These are phyloP conservation scores for Myotis planiceps DNA, from an alignment of 2,797 vertebrate genomes.

Conservation along the genomic window DNA sequence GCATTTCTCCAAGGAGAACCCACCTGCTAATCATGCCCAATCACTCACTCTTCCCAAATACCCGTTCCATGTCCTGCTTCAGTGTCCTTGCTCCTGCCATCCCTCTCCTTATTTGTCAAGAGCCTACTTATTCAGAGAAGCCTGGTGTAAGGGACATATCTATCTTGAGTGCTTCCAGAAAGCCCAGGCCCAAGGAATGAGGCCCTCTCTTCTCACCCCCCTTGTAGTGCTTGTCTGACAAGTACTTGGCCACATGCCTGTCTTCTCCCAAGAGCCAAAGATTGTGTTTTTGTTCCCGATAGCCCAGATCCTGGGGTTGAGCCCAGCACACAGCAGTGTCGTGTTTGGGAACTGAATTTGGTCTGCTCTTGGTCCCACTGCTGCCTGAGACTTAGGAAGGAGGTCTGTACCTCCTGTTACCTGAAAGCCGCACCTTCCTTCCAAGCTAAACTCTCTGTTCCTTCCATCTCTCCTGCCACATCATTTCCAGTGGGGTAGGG, in stretches of 20 bases:
- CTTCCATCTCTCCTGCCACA: background rate
- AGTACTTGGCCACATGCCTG: rapidly evolving
- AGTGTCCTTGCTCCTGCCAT: background rate
- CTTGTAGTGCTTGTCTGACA: background rate
- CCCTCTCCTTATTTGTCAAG: background rate
- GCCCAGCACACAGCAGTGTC: background rate
- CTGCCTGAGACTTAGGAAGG: background rate
- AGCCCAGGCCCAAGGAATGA: background rate
- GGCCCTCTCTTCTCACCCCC: background rate
- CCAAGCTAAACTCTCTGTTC: background rate
- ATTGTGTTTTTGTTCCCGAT: background rate
- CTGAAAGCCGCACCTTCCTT: background rate
- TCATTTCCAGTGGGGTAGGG: background rate
- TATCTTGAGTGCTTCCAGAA: background rate
- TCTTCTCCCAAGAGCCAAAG: background rate
- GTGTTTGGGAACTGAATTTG: background rate
- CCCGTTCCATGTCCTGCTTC: rapidly evolving
- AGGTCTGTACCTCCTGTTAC: background rate
- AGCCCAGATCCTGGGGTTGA: no score
- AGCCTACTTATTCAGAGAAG: background rate
- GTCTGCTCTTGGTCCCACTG: background rate
- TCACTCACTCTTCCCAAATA: background rate
- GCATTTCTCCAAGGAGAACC: background rate
- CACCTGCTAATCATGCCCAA: background rate
- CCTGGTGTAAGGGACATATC: background rate